Percentiles rank a stretch among this genome's conserved stretches.
phyloP scores from a whole-genome alignment of 2,888 invertebrate species.

The Hypolimnas misippus region DNA sequence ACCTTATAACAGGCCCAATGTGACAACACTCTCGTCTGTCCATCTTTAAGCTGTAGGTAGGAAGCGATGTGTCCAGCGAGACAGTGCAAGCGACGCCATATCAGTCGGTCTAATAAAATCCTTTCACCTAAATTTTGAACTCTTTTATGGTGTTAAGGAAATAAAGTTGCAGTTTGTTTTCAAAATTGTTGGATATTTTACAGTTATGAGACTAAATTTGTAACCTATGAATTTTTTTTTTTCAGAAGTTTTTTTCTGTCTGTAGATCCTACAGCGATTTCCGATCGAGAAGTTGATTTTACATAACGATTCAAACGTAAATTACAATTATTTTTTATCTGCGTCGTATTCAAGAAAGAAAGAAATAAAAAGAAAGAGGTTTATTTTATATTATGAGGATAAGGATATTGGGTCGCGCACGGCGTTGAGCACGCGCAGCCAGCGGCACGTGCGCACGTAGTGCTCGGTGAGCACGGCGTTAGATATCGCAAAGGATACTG shows the following conservation, averaged over 20 bases:
- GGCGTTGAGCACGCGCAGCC: slow-evolving; percentile 95
- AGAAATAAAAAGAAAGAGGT: too few relatives aligned
- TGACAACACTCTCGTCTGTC: slow-evolving; percentile 93
- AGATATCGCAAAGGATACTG: slow-evolving; percentile 88
- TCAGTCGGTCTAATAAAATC: slow-evolving; percentile 93
- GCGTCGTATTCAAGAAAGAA: too few relatives aligned
- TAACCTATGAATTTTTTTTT: too few relatives aligned
- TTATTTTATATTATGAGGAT: too few relatives aligned
- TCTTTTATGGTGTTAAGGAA: slow-evolving; percentile 49
- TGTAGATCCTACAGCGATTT: too few relatives aligned
- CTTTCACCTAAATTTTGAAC: slow-evolving; percentile 87
- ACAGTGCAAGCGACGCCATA: slow-evolving; percentile 94
- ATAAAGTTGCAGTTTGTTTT: not conserved
- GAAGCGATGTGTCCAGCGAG: slow-evolving; percentile 95
- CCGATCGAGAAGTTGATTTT: too few relatives aligned
- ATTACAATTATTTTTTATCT: too few relatives aligned
- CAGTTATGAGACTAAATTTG: too few relatives aligned
- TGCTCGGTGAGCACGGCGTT: slow-evolving; percentile 87
- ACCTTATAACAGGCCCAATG: slow-evolving; percentile 99
- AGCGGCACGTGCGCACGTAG: slow-evolving; percentile 94
- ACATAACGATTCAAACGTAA: too few relatives aligned
- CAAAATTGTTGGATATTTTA: too few relatives aligned
- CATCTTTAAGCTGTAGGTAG: slow-evolving; percentile 93
- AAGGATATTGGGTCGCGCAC: slow-evolving; percentile 92
- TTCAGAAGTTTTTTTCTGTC: too few relatives aligned